A percentile compares a stretch with the other conserved stretches of the same genome.
Conservation (phyloP, 2,113 vertebrate genomes). For the Dendropsophus ebraccatus region DNA sequence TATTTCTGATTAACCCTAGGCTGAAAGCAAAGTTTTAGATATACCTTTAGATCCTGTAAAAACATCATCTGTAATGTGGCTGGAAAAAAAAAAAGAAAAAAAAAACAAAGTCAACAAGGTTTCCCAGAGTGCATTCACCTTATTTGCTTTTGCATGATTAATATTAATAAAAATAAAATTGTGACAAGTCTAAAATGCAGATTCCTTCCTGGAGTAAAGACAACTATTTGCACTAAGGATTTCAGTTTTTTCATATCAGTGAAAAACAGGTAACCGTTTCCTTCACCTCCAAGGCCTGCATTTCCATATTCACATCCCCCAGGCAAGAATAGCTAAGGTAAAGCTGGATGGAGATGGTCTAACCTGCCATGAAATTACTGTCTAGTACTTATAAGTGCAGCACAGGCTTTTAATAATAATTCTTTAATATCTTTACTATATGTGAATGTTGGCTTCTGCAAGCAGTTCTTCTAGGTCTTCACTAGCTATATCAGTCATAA, state of each 20-base stretch:
- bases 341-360: not conserved
- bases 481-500: not conserved
- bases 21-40: not conserved
- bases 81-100: not conserved
- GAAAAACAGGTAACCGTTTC: not conserved
- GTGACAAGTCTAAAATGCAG: not conserved
- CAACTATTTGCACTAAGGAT: not conserved
- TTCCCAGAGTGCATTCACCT: not conserved
- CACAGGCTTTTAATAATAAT: not conserved
- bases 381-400: not conserved
- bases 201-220: not conserved
- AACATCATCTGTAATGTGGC: not conserved
- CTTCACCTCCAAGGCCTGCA: not conserved
- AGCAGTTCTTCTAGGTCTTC: not conserved
- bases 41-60: not conserved
- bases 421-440: not conserved
- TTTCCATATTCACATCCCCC: not conserved
- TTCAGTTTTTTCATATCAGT: not conserved
- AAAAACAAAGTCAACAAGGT: not conserved
- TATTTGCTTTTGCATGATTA: not conserved
- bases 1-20: not conserved
- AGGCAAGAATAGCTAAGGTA: not conserved
- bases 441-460: not conserved
- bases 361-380: not conserved
- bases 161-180: constrained; percentile 10